Base-by-base conservation (phyloP, 2,888 invertebrate genomes). In the Sinhomidia bicolor region DNA sequence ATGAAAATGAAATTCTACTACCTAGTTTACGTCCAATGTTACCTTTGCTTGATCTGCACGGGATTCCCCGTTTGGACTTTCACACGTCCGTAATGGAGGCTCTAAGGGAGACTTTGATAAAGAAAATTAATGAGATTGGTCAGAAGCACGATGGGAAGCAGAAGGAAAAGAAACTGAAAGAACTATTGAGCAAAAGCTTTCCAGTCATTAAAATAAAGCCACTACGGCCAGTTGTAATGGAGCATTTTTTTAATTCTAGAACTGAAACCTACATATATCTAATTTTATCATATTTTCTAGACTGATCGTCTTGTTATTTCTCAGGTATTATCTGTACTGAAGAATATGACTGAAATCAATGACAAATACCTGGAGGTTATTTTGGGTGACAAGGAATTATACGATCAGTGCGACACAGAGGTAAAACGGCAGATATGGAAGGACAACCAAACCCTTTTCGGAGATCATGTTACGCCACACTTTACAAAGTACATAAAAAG, bases 391-490 rank as follows among this genome's bases (percentile, higher is more conserved):
- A 95, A 97, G 91, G 98, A 98, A 93, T 94, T 99, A 6, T 99
- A 99, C 93, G 96, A 96, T 92, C 98, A 98, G 92, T 98, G 98
- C 9, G 98, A 99, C 91, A 98, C 98, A 0, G 98, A 98, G 94
- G 99, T 99, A 0, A 99, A 99, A 93, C 95, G 99, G 60, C 99
- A 99, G 93, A 99, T 99, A 92, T 99, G 99, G 99, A 97, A 98
- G 93, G 98, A 99, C 93, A 98, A 99, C 94, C 99, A 99, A 93
- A 97, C 98, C 0, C 94, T 99, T 36, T 99, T 99, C 94, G 98
- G 99, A 17, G 99, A 99, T 94, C 99, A 99, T 95, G 98, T 99
- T 0, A 98, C 98, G 0, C 99, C 99, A 0, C 94, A 99, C 41
- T 95, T 99, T 36, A 98, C 97, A 92, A 97, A 97, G 93, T 99